Conservation (phyloP, 2,113 vertebrate species). For the Gavia stellata region DNA sequence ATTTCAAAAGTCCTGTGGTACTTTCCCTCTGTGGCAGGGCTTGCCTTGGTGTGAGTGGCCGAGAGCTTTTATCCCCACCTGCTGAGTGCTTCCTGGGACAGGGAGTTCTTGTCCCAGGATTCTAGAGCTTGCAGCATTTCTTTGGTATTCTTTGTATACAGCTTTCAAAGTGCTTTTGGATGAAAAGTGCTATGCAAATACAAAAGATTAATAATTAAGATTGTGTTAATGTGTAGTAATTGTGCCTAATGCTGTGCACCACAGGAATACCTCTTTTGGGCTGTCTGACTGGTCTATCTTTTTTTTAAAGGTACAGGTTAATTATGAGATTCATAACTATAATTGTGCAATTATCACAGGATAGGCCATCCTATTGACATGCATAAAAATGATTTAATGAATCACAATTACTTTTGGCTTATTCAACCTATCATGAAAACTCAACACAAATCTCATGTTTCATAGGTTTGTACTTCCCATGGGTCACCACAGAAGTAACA, state of each 20-base stretch:
- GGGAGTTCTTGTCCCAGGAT: background rate
- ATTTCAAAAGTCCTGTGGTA: background rate
- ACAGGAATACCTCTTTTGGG: background rate
- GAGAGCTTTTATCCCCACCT: background rate
- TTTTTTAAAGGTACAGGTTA: background rate
- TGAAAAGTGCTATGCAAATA: background rate
- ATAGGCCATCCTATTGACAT: background rate
- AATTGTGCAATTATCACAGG: background rate
- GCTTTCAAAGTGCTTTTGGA: background rate
- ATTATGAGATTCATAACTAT: background rate
- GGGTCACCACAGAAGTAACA: background rate
- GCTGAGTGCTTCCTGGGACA: background rate
- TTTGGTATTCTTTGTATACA: background rate
- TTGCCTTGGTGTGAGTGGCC: background rate
- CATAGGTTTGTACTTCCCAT: background rate
- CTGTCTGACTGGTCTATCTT: background rate
- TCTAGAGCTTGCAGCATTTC: background rate
- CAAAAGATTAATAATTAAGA: slow-evolving; percentile 4
- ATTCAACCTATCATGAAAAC: background rate
- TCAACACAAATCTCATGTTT: background rate
- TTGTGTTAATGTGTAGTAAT: background rate
- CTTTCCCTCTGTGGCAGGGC: background rate
- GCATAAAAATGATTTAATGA: background rate
- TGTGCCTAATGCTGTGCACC: background rate
- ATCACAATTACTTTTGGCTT: background rate